Evolutionary conservation across 2,888 invertebrate genomes (phyloP).

Genomic region (Dromius quadrimaculatus): DNA sequence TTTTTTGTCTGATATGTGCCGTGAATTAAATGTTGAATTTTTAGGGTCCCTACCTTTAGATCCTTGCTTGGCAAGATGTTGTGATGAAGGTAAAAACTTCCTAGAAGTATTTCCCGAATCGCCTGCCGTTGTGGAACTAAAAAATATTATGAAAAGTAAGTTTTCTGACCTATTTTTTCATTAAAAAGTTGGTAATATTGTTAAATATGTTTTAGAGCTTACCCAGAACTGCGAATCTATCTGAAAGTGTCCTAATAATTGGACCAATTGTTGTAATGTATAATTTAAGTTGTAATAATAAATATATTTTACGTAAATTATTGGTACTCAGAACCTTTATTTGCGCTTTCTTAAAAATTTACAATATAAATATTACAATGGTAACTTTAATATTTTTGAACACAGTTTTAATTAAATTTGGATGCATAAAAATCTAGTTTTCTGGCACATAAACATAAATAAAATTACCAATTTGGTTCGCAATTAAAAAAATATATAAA

Average conservation of each 20-base stretch:
- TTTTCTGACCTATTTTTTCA: background rate
- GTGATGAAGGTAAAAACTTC: conserved; percentile 82
- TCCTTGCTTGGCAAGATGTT: conserved; percentile 82
- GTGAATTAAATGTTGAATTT: conserved; percentile 78
- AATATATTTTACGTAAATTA: background rate
- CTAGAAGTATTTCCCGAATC: conserved; percentile 72
- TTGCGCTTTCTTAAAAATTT: background rate
- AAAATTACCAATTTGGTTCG: conserved; percentile 8
- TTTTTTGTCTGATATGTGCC: conserved; percentile 87
- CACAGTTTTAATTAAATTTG: background rate
- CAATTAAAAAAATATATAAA: background rate
- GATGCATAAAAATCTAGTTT: background rate
- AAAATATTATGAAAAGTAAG: conserved; percentile 62
- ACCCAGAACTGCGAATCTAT: conserved; percentile 15
- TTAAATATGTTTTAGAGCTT: conserved; percentile 13
- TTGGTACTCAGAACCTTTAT: background rate
- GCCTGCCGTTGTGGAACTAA: conserved; percentile 71
- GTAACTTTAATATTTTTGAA: conserved; percentile 13
- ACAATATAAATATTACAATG: conserved; percentile 12
- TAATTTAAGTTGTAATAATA: background rate
- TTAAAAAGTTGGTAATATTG: background rate
- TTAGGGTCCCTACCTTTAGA: conserved; percentile 90
- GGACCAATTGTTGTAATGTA: background rate
- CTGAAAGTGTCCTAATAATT: background rate
- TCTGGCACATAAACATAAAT: background rate